Base-by-base conservation (phyloP, 2,888 invertebrate species). In the Leucophora obtusa region DNA sequence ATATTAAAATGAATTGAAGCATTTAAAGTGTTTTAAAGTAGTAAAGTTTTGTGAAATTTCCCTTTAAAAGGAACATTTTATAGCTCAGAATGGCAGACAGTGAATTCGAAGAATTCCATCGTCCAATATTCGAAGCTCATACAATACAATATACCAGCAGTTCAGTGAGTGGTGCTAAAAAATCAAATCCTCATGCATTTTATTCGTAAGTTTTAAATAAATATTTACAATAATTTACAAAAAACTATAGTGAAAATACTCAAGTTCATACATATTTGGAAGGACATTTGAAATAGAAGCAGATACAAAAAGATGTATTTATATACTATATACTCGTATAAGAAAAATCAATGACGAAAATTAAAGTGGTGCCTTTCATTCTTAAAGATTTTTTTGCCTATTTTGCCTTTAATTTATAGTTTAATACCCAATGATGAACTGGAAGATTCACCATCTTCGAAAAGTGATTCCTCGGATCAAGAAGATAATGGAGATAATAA, bases 61-160 rank as follows among this genome's bases (percentile, higher is more conserved):
- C 8, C 7, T 14, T 43, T 35, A 5, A 35, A 60, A 65, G 50
- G 18, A 60, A 15, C 6, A 10, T 66, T 14, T 11, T 54, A 33
- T 62, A 24, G 24, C 21, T 33, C 82, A 84, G 68, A 84, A 97
- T 97, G 97, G 97, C 96, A 87, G 97, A 97, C 92, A 95, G 94
- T 90, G 97, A 97, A 91, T 97, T 96, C 92, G 97, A 97, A 91
- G 96, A 97, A 93, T 96, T 97, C 92, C 94, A 95, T 87, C 94
- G 95, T 87, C 88, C 88, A 83, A 86, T 88, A 69, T 88, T 88
- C 80, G 88, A 88, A 84, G 94, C 94, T 90, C 96, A 96, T 87
- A 93, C 94, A 91, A 92, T 95, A 89, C 94, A 95, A 54, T 81
- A 77, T 15, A 73, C 63, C 69, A 72, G 62, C 51, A 77, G 73